These are phyloP conservation scores for Aeoliscus strigatus DNA, from an alignment of 2,797 vertebrate species.

Conservation along the genomic window DNA sequence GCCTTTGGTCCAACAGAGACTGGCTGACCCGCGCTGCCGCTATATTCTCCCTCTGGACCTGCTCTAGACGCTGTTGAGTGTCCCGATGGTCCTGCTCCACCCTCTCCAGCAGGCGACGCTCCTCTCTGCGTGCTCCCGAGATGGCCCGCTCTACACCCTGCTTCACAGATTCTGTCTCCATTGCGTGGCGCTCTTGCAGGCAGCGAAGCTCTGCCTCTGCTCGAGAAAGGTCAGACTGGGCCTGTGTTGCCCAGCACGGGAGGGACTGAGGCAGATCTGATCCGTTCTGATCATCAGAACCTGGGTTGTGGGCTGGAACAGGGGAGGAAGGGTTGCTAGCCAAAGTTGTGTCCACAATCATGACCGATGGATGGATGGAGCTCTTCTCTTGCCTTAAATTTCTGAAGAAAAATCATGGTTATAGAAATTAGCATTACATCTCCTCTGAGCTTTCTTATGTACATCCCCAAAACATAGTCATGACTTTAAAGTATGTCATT, in stretches of 20 bases:
- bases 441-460: too few species aligned
- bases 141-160: slow-evolving; percentile 66
- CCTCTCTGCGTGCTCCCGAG: slow-evolving; percentile 66
- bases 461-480: too few species aligned
- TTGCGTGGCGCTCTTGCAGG: slow-evolving; percentile 52
- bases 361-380: slow-evolving; percentile 13
- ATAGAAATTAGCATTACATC: too few species aligned
- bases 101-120: slow-evolving; percentile 69
- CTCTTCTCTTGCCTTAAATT: too few species aligned
- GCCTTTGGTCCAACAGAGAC: slow-evolving; percentile 62
- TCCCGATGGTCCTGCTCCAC: slow-evolving; percentile 76
- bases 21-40: slow-evolving; percentile 59
- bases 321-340: slow-evolving; percentile 46
- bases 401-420: too few species aligned
- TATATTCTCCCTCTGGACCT: slow-evolving; percentile 69
- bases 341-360: slow-evolving; percentile 52
- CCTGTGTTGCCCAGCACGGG: slow-evolving; percentile 66
- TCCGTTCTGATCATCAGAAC: slow-evolving; percentile 21
- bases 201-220: slow-evolving; percentile 58
- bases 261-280: slow-evolving; percentile 29
- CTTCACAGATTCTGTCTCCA: slow-evolving; percentile 55
- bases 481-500: too few species aligned
- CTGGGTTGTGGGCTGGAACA: slow-evolving; percentile 24
- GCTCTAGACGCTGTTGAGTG: slow-evolving; percentile 64
- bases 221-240: slow-evolving; percentile 58